Evolutionary conservation across 2,888 invertebrate species (phyloP), one percentile per base, ranked within the genome.

Genomic region (Aphidius colemani): DNA sequence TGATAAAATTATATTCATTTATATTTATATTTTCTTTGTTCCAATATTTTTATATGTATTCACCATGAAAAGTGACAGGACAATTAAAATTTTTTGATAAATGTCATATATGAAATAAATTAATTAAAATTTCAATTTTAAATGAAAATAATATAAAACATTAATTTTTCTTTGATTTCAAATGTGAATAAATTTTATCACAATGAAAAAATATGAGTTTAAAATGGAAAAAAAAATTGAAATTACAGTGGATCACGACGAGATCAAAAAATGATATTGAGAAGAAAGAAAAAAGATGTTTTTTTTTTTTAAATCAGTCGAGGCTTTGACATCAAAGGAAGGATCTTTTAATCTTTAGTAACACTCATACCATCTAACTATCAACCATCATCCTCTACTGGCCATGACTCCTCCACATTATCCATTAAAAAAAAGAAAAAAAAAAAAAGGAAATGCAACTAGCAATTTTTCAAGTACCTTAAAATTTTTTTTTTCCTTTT

Each of bases 341-440:
- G 45, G 45, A 56, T 56, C 44, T 56, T 56, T 56, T 56, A 56
- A 56, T 56, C 56, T 56, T 56, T 44, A 45, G 56, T 11, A 56
- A 56, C 56, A 56, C 56, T 45, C 56, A 43, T 44, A 8, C 53
- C 40, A 53, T 40, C 39, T 10, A 39, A n/a, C 53, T 44, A 30
- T 30, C 43, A 8, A 44, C 13, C 43, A 44, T 18, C 56, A 56
- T 56, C 56, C 44, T n/a, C 56, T 56, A 5, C 45, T 56, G 56
- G 45, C 44, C 44, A 13, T 8, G 56, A 56, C 44, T 45, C 45
- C 56, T 18, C 56, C 10, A 45, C 55, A 43, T 41, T 55, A 41
- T 8, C 13, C 13, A 5, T 30, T 2, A 4, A 30, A 39, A n/a
- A 39, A 56, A 56, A 56, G 44, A 44, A 56, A 56, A 44, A 5